Percentiles rank a stretch among this genome's conserved stretches.
phyloP scores from a whole-genome alignment of 2,888 invertebrate genomes.

The Megamerina dolium region DNA sequence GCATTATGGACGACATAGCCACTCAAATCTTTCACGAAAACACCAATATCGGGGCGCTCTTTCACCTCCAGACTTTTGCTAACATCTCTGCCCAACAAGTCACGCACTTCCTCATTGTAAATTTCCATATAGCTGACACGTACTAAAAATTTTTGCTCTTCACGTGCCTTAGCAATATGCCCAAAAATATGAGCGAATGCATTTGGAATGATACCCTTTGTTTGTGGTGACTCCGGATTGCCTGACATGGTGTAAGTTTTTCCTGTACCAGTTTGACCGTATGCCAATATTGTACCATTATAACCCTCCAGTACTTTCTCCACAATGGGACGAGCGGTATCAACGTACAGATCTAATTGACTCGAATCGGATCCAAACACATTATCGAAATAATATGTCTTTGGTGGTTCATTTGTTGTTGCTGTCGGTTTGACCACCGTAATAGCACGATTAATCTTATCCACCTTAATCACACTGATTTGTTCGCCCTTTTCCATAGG shows the following conservation, averaged over 20 bases:
- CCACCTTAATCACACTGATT: conserved; percentile 69
- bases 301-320: conserved; percentile 95
- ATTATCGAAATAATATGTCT: conserved; percentile 90
- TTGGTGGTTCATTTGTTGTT: conserved; percentile 68
- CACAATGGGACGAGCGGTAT: conserved; percentile 93
- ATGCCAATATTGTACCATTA: conserved; percentile 89
- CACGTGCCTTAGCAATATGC: conserved; percentile 89
- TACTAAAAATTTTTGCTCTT: conserved; percentile 92
- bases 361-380: conserved; percentile 79
- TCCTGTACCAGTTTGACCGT: conserved; percentile 93
- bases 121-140: conserved; percentile 98
- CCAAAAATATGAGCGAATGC: conserved; percentile 99
- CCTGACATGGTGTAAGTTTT: conserved; percentile 99
- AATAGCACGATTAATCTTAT: conserved; percentile 69
- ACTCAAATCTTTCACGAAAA: conserved; percentile 95
- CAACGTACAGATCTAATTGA: conserved; percentile 89
- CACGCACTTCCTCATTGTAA: conserved; percentile 97
- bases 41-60: conserved; percentile 89
- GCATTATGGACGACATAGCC: conserved; percentile 98
- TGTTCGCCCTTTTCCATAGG: conserved; percentile 87
- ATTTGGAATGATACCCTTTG: conserved; percentile 95
- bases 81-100: conserved; percentile 85
- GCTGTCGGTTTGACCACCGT: conserved; percentile 70
- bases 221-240: conserved; percentile 75
- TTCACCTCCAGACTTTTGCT: conserved; percentile 83